Percentiles rank a stretch among this genome's conserved stretches.
phyloP scores from a whole-genome alignment of 2,888 invertebrate genomes.

The Craniophora ligustri region DNA sequence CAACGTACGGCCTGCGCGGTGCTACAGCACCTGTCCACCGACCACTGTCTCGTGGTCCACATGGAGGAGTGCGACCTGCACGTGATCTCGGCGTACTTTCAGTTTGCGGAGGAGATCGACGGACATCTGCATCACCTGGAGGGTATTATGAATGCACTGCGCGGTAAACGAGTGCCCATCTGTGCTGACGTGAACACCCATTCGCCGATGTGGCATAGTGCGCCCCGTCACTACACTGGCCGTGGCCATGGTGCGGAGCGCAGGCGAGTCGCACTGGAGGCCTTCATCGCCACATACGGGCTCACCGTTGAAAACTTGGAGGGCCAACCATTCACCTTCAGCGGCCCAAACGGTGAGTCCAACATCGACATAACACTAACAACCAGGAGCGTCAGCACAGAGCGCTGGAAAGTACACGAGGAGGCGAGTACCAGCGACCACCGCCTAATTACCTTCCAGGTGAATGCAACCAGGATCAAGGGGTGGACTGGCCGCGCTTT shows the following conservation, averaged over 20 bases:
- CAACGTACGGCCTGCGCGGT: constrained; percentile 58
- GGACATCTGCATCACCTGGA: constrained; percentile 33
- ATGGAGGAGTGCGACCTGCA: too few relatives aligned
- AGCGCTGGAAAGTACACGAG: constrained; percentile 38
- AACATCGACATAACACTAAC: constrained; percentile 41
- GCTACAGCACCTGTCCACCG: too few relatives aligned
- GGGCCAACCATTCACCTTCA: constrained; percentile 30
- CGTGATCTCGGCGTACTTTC: constrained; percentile 14
- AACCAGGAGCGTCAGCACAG: constrained; percentile 13
- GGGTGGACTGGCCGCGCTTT: background rate
- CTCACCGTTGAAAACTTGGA: background rate
- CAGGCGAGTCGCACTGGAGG: background rate
- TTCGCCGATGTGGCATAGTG: constrained; percentile 54
- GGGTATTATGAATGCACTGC: constrained; percentile 13
- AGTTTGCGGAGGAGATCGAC: background rate
- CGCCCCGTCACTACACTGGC: constrained; percentile 34
- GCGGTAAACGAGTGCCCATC: constrained; percentile 8
- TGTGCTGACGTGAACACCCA: constrained; percentile 53
- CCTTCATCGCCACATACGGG: background rate
- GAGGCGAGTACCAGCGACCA: constrained; percentile 39
- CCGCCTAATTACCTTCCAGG: constrained; percentile 18
- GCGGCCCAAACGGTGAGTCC: constrained; percentile 30
- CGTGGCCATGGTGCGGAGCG: constrained; percentile 15
- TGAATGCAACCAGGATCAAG: background rate
- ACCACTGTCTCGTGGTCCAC: too few relatives aligned